A percentile compares a stretch with the other conserved stretches of the same genome.
These are phyloP conservation scores for Leptinotarsa juncta DNA, from an alignment of 2,888 invertebrate species.

Conservation along the genomic window DNA sequence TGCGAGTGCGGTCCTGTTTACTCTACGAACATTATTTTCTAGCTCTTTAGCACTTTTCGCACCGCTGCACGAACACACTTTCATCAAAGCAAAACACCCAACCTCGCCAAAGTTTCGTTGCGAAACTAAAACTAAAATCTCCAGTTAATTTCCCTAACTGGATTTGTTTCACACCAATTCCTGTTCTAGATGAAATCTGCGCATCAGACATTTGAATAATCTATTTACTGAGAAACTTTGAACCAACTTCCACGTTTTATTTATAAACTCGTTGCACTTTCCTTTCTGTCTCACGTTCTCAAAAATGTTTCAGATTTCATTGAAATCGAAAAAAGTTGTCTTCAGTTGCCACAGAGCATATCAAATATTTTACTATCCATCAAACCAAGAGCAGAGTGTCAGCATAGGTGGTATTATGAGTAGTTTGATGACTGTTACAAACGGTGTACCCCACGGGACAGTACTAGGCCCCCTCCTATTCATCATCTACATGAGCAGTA, in stretches of 20 bases:
- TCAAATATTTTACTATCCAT: too few relatives aligned
- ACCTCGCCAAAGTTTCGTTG: slow-evolving; percentile 1
- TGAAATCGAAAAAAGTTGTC: neutral
- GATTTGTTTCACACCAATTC: slow-evolving; percentile 28
- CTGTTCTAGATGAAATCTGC: slow-evolving; percentile 26
- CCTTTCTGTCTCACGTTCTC: neutral
- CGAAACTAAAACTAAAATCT: slow-evolving; percentile 23
- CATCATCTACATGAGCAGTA: too few relatives aligned
- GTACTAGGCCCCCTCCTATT: too few relatives aligned
- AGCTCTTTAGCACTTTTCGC: slow-evolving; percentile 9
- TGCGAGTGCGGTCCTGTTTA: neutral
- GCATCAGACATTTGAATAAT: slow-evolving; percentile 20
- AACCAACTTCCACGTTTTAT: slow-evolving; percentile 14
- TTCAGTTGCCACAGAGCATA: too few relatives aligned
- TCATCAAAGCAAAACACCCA: slow-evolving; percentile 3
- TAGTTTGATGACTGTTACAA: too few relatives aligned
- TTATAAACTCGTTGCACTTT: neutral
- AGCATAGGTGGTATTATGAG: too few relatives aligned
- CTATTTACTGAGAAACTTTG: slow-evolving; percentile 10
- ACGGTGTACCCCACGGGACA: too few relatives aligned
- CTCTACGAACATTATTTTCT: neutral
- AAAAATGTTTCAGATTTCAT: neutral
- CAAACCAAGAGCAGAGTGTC: too few relatives aligned
- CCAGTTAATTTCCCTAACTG: slow-evolving; percentile 21
- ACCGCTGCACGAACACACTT: slow-evolving; percentile 1